phyloP scores from a whole-genome alignment of 1,140 invertebrate species.

The Hestina assimilis region DNA sequence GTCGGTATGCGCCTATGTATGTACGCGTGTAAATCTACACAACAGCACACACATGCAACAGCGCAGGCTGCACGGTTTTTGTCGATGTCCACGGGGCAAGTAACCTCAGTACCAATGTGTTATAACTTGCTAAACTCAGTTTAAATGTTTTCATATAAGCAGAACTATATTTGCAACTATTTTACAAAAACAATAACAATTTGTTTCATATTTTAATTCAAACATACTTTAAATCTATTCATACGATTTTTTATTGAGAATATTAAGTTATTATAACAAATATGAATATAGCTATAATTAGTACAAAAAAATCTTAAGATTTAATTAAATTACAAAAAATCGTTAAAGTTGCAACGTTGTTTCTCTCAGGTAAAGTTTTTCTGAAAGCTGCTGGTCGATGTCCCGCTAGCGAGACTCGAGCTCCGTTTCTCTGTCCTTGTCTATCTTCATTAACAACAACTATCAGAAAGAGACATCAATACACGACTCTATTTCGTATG shows the following conservation, averaged over 20 bases:
- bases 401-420: conserved; percentile 71
- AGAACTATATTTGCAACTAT: not conserved
- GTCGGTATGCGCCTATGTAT: conserved; percentile 57
- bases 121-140: conserved; percentile 40
- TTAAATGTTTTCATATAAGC: not conserved
- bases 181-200: not conserved
- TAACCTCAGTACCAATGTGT: conserved; percentile 49
- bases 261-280: too few species aligned
- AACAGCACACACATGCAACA: conserved; percentile 36
- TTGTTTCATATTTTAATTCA: not conserved
- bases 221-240: too few species aligned
- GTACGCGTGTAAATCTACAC: conserved; percentile 46
- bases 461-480: conserved; percentile 46
- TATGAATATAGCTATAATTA: too few species aligned
- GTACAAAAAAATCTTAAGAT: too few species aligned
- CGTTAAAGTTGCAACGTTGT: conserved; percentile 53
- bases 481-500: conserved; percentile 32
- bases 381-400: conserved; percentile 77
- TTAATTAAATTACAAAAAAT: conserved; percentile 9
- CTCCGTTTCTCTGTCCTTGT: conserved; percentile 48
- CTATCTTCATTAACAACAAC: conserved; percentile 32
- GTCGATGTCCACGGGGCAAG: conserved; percentile 76
- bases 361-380: conserved; percentile 56
- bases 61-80: conserved; percentile 72
- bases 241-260: too few species aligned